Conservation (phyloP, 2,888 invertebrate species). For the Dryobotodes eremita region DNA sequence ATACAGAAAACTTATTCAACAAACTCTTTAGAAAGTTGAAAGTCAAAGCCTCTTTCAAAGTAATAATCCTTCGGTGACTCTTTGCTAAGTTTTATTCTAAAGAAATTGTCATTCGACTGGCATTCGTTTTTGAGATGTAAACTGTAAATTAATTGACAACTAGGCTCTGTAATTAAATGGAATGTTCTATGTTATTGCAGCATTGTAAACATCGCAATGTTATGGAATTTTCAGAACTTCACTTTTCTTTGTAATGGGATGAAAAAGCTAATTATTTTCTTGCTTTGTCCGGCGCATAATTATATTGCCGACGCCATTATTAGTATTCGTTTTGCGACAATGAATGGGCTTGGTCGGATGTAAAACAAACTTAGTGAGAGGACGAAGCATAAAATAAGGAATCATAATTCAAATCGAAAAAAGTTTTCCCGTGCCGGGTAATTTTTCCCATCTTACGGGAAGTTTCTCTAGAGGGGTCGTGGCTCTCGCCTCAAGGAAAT, state of each 20-base stretch:
- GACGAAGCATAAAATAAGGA: slow-evolving; percentile 88
- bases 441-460: slow-evolving; percentile 90
- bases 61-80: slow-evolving; percentile 80
- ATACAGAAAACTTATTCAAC: slow-evolving; percentile 84
- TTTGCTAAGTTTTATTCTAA: slow-evolving; percentile 78
- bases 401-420: slow-evolving; percentile 91
- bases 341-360: slow-evolving; percentile 83
- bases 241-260: slow-evolving; percentile 31
- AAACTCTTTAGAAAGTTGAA: slow-evolving; percentile 84
- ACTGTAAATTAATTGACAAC: slow-evolving; percentile 46
- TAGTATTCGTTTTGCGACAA: slow-evolving; percentile 81
- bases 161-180: slow-evolving; percentile 22
- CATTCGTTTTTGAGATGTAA: slow-evolving; percentile 54
- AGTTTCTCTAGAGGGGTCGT: slow-evolving; percentile 88
- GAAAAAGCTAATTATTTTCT: slow-evolving; percentile 55
- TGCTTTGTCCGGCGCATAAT: slow-evolving; percentile 51
- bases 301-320: slow-evolving; percentile 41
- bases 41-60: slow-evolving; percentile 81
- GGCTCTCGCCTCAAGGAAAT: slow-evolving; percentile 85
- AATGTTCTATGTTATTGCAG: slow-evolving; percentile 7
- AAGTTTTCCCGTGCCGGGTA: slow-evolving; percentile 88
- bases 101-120: slow-evolving; percentile 73
- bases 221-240: slow-evolving; percentile 8
- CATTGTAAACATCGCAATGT: slow-evolving; percentile 15
- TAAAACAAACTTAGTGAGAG: slow-evolving; percentile 87